phyloP scores from a whole-genome alignment of 2,113 vertebrate genomes.

The Isurus oxyrinchus region DNA sequence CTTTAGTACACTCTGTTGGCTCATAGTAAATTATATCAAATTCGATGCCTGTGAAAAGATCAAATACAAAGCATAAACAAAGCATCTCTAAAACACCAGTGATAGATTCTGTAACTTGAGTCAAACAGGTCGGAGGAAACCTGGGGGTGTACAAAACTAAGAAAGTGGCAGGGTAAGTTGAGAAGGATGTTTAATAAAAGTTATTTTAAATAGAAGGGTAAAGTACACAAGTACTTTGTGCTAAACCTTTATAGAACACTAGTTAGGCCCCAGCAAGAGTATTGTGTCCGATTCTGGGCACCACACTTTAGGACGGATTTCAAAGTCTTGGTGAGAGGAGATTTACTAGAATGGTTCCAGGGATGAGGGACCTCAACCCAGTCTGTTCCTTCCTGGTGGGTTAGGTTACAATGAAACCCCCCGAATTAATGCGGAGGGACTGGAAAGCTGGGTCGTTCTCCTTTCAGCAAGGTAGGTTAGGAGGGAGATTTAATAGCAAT shows the following conservation, averaged over 20 bases:
- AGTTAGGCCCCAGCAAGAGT: background rate
- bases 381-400: no score
- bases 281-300: background rate
- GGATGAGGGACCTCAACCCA: background rate
- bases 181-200: background rate
- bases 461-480: background rate
- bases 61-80: background rate
- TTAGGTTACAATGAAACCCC: no score
- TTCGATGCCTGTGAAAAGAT: background rate
- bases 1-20: background rate
- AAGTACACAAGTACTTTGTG: background rate
- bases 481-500: background rate
- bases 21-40: background rate
- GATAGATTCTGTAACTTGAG: background rate
- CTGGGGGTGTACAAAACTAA: background rate
- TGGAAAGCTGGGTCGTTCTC: background rate
- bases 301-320: background rate
- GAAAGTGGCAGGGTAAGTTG: background rate
- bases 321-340: background rate
- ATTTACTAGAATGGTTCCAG: background rate
- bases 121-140: background rate
- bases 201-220: background rate
- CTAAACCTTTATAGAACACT: background rate
- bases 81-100: background rate
- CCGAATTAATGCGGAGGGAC: background rate